phyloP scores from a whole-genome alignment of 2,888 invertebrate genomes.

The Orthosia gothica region DNA sequence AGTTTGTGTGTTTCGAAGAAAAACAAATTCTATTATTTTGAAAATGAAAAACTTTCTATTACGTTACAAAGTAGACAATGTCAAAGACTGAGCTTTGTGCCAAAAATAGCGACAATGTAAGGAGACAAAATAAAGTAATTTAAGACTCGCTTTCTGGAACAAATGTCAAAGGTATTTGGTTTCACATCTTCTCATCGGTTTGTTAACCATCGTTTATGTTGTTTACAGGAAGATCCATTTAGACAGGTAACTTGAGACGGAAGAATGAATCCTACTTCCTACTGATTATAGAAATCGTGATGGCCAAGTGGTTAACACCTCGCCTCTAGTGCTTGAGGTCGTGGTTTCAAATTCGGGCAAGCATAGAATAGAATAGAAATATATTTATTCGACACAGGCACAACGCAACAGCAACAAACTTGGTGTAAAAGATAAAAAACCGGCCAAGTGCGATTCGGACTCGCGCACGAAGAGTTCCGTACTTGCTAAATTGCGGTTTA shows the following conservation, averaged over 20 bases:
- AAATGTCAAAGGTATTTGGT: constrained; percentile 40
- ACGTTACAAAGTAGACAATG: neutral
- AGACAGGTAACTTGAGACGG: neutral
- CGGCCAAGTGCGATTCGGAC: too few relatives aligned
- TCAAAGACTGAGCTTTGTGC: neutral
- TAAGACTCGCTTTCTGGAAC: neutral
- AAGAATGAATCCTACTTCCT: too few relatives aligned
- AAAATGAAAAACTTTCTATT: constrained; percentile 1
- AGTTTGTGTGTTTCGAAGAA: constrained; percentile 8
- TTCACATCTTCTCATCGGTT: neutral
- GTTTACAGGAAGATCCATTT: neutral
- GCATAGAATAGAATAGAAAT: too few relatives aligned
- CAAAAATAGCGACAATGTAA: constrained; percentile 13
- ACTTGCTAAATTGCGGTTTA: too few relatives aligned
- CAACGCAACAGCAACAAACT: too few relatives aligned
- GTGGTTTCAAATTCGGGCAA: too few relatives aligned
- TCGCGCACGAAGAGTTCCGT: too few relatives aligned
- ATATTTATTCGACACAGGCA: too few relatives aligned
- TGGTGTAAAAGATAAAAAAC: too few relatives aligned
- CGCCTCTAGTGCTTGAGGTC: too few relatives aligned
- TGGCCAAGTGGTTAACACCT: neutral
- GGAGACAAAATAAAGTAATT: constrained; percentile 9
- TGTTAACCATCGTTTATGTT: neutral
- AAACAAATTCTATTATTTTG: constrained; percentile 4
- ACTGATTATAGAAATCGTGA: too few relatives aligned